Base-by-base conservation (phyloP, 1,140 invertebrate genomes). In the Diploscapter pachys region DNA sequence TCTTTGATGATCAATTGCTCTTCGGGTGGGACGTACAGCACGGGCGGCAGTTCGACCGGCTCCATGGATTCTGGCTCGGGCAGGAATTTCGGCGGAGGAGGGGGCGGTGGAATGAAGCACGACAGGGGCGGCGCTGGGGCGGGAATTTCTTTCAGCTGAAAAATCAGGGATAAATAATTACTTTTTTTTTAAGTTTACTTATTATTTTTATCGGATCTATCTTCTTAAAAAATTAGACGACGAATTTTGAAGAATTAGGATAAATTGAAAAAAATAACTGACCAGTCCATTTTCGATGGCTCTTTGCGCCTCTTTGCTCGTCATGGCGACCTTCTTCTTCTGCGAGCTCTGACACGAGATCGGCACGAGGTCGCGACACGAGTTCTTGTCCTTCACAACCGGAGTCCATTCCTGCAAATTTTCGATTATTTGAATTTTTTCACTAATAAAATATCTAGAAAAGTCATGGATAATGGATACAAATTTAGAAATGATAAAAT, bases 351-450 rank as follows among this genome's bases (percentile, higher is more conserved):
- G 87, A 4, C 89, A 88, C 9, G 89, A 88, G 2, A 95, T 92
- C 0, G 93, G 93, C n/a, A 93, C 89, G 31, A 31, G 31, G 1
- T 31, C 31, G 31, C 31, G 31, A 31, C 31, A 31, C 31, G 31
- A 31, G 31, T 31, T 31, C 93, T 93, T 95, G 87, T 93, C 92
- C 3, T 88, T 90, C 84, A 93, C 90, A 87, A 76, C 75, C 11
- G 55, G 63, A 5, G 55, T 53, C 75, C 75, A 76, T 72, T 76
- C 75, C 71, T 72, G 61, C 11, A 68, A 68, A 6, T 59, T 31
- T 11, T 31, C 9, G 9, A 59, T 59, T 59, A 31, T 31, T 31
- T 31, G 31, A 31, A 31, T 31, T 31, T 31, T 0, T 31, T 1
- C 31, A 31, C 31, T 31, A 31, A 31, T 31, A 31, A 31, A 31